phyloP scores from a whole-genome alignment of 2,113 vertebrate species.

The Microtus montanus region DNA sequence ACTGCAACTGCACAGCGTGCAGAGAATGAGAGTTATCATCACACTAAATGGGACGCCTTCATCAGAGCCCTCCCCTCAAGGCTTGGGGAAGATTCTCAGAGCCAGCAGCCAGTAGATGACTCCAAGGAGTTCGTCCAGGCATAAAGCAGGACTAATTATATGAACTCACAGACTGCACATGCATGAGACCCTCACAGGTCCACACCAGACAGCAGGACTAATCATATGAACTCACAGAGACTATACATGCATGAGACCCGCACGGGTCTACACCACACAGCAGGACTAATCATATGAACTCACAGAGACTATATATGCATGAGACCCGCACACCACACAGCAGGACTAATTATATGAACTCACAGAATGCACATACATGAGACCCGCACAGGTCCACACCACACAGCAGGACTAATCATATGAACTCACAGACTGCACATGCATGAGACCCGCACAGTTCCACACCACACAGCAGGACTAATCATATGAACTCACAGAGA shows the following conservation, averaged over 20 bases:
- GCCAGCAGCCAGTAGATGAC: no score
- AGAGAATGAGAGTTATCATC: background rate
- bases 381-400: no score
- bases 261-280: no score
- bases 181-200: background rate
- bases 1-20: background rate
- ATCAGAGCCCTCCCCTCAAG: no score
- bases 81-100: background rate
- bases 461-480: background rate
- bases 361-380: no score
- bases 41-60: background rate
- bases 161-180: background rate
- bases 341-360: no score
- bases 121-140: no score
- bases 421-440: background rate
- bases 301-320: background rate
- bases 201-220: no score
- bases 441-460: background rate
- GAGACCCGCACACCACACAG: background rate
- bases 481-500: background rate
- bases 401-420: background rate
- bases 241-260: rapidly evolving
- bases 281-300: background rate
- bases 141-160: background rate
- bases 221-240: no score